These are phyloP conservation scores for Drosophila repletoides DNA, from an alignment of 1,140 invertebrate species.

Conservation along the genomic window DNA sequence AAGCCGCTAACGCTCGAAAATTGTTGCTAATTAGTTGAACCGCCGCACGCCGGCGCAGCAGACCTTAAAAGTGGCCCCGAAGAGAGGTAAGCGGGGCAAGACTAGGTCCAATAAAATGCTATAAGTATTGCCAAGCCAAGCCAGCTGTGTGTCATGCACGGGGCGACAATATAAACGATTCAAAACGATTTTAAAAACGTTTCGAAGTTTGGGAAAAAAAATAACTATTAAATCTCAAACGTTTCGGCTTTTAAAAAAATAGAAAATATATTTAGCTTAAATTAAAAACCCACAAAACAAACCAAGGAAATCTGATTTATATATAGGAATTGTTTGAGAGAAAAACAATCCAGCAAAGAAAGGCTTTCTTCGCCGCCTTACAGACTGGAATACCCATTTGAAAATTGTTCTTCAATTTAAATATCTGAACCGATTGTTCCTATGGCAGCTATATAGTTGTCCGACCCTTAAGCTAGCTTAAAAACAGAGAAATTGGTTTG, in stretches of 20 bases:
- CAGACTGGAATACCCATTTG: no score
- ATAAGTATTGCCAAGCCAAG: slow-evolving; percentile 9
- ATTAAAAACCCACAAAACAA: no score
- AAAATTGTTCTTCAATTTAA: no score
- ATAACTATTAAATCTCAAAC: not conserved
- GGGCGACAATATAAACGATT: slow-evolving; percentile 3
- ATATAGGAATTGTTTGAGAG: no score
- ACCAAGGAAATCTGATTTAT: no score
- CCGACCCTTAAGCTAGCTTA: no score
- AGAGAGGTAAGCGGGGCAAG: not conserved
- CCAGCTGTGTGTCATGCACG: slow-evolving; percentile 32
- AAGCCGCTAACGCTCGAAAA: slow-evolving; percentile 77
- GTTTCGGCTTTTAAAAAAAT: not conserved
- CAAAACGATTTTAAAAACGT: not conserved
- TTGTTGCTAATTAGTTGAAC: slow-evolving; percentile 75
- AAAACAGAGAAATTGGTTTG: no score
- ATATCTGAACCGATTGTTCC: no score
- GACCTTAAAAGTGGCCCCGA: slow-evolving; percentile 66
- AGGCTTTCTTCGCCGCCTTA: no score
- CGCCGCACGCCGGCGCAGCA: slow-evolving; percentile 72
- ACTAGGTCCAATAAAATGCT: slow-evolving; percentile 27
- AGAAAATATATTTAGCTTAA: not conserved
- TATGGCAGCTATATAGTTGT: no score
- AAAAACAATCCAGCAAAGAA: no score
- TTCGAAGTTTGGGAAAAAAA: not conserved